Base-by-base conservation (phyloP, 2,113 vertebrate genomes). In the Geococcyx californianus region DNA sequence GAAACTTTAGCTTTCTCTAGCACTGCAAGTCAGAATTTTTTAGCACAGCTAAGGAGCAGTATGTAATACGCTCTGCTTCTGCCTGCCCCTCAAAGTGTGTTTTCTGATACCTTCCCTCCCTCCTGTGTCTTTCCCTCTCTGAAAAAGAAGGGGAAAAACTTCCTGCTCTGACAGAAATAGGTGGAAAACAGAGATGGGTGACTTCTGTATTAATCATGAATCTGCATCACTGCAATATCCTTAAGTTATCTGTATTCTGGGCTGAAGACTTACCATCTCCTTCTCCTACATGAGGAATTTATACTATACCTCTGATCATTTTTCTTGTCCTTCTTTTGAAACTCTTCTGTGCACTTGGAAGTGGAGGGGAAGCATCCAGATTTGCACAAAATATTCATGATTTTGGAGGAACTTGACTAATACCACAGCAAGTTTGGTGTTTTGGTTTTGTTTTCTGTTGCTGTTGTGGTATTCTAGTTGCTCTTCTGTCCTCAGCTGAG, bases 331-430 rank as follows among this genome's bases (percentile, higher is more conserved):
- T 72, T 64, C 62, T 63, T 88, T 49, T 75, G 49, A 59, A 67
- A 33, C 67, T 47, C 4, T 59, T 15, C 14, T 19, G 9, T 0
- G 4, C 17, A 5, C n/a, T 84, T 73, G 64, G 58, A 85, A 62
- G 44, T 16, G 17, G 51, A 78, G 16, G 16, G 9, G 8, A 24
- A 18, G 0, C 26, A 24, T 62, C 77, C 21, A 60, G 44, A 14
- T 67, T 15, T 54, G 19, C 36, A 45, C 36, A 58, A 45, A 78
- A n/a, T 21, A 13, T 1, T 5, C 0, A 0, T 36, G 55, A 14
- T n/a, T 78, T 78, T 70, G 60, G 42, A 87, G 56, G 47, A 84
- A 23, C 31, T 59, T 60, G 52, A 17, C 16, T 40, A 70, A 76
- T 29, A 16, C 9, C 34, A 31, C 51, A 69, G n/a, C 12, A 62